Evolutionary conservation across 2,797 vertebrate genomes (phyloP), one percentile per base, ranked within the genome.

Genomic region (Lagodon rhomboides): DNA sequence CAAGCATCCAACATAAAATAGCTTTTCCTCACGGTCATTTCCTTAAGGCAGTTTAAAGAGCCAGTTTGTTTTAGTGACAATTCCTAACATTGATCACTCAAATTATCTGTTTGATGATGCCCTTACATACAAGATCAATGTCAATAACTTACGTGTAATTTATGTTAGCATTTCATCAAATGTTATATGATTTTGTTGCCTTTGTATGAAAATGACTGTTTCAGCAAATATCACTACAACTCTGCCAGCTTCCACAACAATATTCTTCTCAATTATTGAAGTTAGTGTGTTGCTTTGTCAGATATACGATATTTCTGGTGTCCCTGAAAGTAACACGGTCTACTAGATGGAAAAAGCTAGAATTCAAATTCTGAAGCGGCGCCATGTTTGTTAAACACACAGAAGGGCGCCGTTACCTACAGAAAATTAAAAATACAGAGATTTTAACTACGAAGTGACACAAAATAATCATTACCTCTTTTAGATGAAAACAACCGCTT

Each of bases 401-500:
- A 5, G 3, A 3, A 5, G 12, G 53, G 4, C 23, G 3, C 3
- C 4, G 10, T 4, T 3, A 10, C 0, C 13, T 2, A 34, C 2
- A 41, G 2, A n/a, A 15, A 55, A 9, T 0, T 3, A n/a, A 23
- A n/a, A 4, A 68, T 1, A 0, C 0, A 6, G 0, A 17, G 0
- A 56, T 10, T 60, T 3, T 0, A 53, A 15, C 0, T 0, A n/a
- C 2, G 0, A 53, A 18, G 9, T 18, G 3, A 30, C 13, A 78
- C 0, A 23, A 53, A 68, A 27, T 8, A 2, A 0, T 16, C 17
- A 54, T 86, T 89, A 92, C 90, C 91, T 89, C 59, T 23, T 61
- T 51, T 2, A 62, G 50, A 70, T 69, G 20, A 11, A 72, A 8
- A 56, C 17, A 0, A 27, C 1, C 0, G 22, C 47, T 63, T 18